These are phyloP conservation scores for Natrix natrix DNA, from an alignment of 2,797 vertebrate genomes.

Conservation along the genomic window DNA sequence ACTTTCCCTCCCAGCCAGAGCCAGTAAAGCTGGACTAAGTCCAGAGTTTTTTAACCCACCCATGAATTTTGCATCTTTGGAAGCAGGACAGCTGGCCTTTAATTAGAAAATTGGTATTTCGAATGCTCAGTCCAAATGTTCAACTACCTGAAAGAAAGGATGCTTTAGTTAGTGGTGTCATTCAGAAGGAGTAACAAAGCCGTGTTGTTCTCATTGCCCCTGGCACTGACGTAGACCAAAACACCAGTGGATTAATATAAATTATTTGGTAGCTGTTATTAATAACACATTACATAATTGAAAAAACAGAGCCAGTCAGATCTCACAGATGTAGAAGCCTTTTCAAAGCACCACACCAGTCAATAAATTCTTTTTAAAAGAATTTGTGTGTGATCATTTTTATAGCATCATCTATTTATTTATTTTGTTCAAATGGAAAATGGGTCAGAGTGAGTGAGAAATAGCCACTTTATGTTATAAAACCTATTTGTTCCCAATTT, in stretches of 20 bases:
- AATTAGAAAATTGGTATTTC: constrained; percentile 4
- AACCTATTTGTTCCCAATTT: constrained; percentile 23
- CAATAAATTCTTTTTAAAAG: constrained; percentile 22
- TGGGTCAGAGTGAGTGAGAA: background rate
- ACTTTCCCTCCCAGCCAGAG: background rate
- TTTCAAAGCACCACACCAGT: constrained; percentile 18
- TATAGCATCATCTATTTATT: constrained; percentile 36
- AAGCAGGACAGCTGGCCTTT: constrained; percentile 5
- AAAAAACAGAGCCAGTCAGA: constrained; percentile 24
- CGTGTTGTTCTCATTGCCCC: background rate
- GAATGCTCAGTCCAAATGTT: background rate
- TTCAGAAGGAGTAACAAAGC: background rate
- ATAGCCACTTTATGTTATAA: background rate
- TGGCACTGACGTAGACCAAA: background rate
- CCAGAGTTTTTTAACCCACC: constrained; percentile 5
- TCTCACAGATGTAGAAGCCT: constrained; percentile 9
- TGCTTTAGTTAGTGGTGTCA: background rate
- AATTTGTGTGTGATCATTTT: constrained; percentile 23
- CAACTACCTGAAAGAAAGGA: background rate
- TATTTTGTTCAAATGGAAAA: constrained; percentile 17
- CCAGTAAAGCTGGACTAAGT: background rate
- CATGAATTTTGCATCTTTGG: background rate
- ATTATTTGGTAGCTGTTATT: constrained; percentile 21
- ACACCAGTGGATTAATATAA: constrained; percentile 6
- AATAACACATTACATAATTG: constrained; percentile 36